Percentiles rank a stretch among this genome's conserved stretches.
These are phyloP conservation scores for Glandiceps talaboti DNA, from an alignment of 53 echinoderm and acorn worm species.

Conservation along the genomic window DNA sequence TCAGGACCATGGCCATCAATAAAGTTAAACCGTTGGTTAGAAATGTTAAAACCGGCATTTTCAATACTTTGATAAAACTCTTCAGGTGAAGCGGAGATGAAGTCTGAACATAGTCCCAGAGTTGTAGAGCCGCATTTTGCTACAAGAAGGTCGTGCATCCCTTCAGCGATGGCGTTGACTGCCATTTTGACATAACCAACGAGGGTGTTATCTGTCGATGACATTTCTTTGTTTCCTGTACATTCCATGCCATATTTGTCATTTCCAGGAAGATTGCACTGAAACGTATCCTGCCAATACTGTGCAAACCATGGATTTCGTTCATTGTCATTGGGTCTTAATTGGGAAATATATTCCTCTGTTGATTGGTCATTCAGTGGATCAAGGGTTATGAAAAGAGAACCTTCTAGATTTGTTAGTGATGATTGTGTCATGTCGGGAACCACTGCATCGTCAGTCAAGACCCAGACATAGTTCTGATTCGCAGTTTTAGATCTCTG, in stretches of 20 bases:
- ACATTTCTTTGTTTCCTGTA: neutral
- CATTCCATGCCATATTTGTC: slow-evolving; percentile 16
- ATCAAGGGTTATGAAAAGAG: too few species aligned
- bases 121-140: slow-evolving; percentile 12
- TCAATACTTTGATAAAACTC: slow-evolving; percentile 21
- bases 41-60: slow-evolving; percentile 20
- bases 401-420: neutral
- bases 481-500: neutral
- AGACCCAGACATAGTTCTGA: neutral
- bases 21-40: slow-evolving; percentile 27
- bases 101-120: slow-evolving; percentile 22
- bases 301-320: slow-evolving; percentile 83
- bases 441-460: neutral
- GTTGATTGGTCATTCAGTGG: slow-evolving; percentile 10
- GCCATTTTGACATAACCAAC: slow-evolving; percentile 36
- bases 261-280: slow-evolving; percentile 39
- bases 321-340: slow-evolving; percentile 30
- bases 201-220: neutral
- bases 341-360: slow-evolving; percentile 30
- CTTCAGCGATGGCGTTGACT: slow-evolving; percentile 67
- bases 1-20: slow-evolving; percentile 12
- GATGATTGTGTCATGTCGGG: neutral
- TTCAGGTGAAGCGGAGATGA: slow-evolving; percentile 30
- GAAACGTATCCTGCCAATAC: slow-evolving; percentile 45
- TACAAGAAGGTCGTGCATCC: slow-evolving; percentile 22